Base-by-base conservation (phyloP, 1,140 invertebrate genomes). In the Bombus ignitus region DNA sequence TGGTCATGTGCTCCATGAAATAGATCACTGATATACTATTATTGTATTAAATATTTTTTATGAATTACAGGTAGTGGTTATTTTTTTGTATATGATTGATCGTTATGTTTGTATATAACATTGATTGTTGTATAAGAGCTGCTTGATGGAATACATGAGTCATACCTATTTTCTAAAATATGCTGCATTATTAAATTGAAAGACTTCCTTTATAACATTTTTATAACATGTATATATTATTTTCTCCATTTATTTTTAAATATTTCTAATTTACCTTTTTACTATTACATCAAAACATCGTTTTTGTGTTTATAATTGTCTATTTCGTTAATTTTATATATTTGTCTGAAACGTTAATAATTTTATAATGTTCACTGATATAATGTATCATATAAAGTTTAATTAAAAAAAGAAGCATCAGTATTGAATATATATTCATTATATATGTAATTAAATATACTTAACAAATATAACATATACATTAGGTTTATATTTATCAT, bases 31-130 rank as follows among this genome's bases (percentile, higher is more conserved):
- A 86, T 76, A 87, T 85, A 73, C 6, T 53, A 53, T 72, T 76
- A 90, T 87, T 89, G 75, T 86, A 88, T 78, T 83, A 86, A 81
- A 88, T 72, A 85, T 91, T 92, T 92, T 93, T 92, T 94, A 91
- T 88, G 72, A 84, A 83, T 88, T 91, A 90, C 91, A 86, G 86
- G 88, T 91, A 91, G 88, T 87, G 83, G 72, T 92, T 89, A 90
- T 62, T 90, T 91, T 92, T 93, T 92, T 93, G 91, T 92, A 92
- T 91, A 89, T 90, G 88, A 78, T 92, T 90, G 87, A 88, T 92
- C 68, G 81, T 89, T 89, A 89, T 73, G 90, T 91, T 89, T 91
- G 88, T 91, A 91, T 85, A 89, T 89, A 89, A 90, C 62, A 83
- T 86, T 79, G 77, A 87, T 90, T 92, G 89, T 92, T 89, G 86